Evolutionary conservation across 2,797 vertebrate species (phyloP).

Genomic region (Myotis myotis): DNA sequence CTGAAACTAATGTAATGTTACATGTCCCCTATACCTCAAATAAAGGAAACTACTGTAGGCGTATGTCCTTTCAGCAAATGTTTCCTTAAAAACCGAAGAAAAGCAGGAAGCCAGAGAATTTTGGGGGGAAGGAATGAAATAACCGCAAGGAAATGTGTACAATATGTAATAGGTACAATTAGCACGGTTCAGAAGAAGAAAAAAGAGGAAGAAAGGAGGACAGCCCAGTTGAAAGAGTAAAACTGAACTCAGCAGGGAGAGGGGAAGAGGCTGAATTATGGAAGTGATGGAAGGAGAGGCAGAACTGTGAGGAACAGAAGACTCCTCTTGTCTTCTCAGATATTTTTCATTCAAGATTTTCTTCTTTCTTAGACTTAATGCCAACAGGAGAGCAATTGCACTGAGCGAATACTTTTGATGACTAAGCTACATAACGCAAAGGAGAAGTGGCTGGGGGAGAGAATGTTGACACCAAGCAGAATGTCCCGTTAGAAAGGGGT

Average conservation of each 20-base stretch:
- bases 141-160: not conserved
- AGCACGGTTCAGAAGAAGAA: not conserved
- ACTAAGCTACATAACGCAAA: not conserved
- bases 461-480: not conserved
- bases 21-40: not conserved
- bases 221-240: not conserved
- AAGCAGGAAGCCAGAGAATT: not conserved
- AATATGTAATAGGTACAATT: not conserved
- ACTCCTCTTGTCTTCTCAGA: not conserved
- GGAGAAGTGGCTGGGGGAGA: not conserved
- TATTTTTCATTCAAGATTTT: not conserved
- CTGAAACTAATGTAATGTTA: not conserved
- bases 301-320: not conserved
- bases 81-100: slow-evolving; percentile 34
- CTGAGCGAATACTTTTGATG: not conserved
- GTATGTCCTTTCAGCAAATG: not conserved
- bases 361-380: not conserved
- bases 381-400: not conserved
- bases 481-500: not conserved
- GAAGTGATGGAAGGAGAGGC: not conserved
- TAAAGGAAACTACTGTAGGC: not conserved
- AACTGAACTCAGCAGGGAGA: not conserved
- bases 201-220: not conserved
- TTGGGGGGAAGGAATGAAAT: not conserved
- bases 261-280: not conserved